These are phyloP conservation scores for Sinocyclocheilus maitianheensis DNA, from an alignment of 2,113 vertebrate species.

Conservation along the genomic window DNA sequence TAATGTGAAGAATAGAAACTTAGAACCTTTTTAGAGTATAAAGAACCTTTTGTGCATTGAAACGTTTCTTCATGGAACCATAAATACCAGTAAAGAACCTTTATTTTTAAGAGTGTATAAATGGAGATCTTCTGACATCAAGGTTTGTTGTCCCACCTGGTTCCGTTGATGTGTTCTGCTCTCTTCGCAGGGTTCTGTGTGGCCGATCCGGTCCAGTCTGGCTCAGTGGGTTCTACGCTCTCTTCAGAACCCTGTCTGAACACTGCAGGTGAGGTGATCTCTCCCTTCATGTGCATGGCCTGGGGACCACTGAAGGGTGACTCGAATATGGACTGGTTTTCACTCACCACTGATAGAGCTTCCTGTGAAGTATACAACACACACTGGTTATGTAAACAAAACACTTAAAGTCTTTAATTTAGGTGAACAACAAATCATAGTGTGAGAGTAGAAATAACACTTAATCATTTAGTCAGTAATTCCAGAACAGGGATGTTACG, in stretches of 20 bases:
- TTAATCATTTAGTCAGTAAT: background rate
- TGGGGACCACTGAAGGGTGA: slow-evolving; percentile 69
- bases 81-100: background rate
- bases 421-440: background rate
- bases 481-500: background rate
- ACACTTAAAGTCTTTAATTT: background rate
- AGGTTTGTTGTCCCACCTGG: slow-evolving; percentile 69
- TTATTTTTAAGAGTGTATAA: background rate
- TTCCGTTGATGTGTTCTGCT: slow-evolving; percentile 79
- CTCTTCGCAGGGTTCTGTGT: slow-evolving; percentile 69
- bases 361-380: slow-evolving; percentile 69
- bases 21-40: no score
- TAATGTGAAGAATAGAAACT: no score
- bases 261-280: slow-evolving; percentile 66
- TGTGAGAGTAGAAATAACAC: background rate
- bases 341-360: slow-evolving; percentile 82
- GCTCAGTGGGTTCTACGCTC: slow-evolving; percentile 71
- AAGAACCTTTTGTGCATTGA: background rate
- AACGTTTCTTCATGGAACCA: background rate
- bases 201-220: slow-evolving; percentile 69
- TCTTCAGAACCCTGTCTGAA: slow-evolving; percentile 73
- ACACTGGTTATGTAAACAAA: background rate
- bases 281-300: slow-evolving; percentile 77
- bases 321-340: slow-evolving; percentile 81
- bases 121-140: background rate